Percentiles rank a stretch among this genome's conserved stretches.
These are phyloP conservation scores for Phasianus colchicus DNA, from an alignment of 2,113 vertebrate species.

Conservation along the genomic window DNA sequence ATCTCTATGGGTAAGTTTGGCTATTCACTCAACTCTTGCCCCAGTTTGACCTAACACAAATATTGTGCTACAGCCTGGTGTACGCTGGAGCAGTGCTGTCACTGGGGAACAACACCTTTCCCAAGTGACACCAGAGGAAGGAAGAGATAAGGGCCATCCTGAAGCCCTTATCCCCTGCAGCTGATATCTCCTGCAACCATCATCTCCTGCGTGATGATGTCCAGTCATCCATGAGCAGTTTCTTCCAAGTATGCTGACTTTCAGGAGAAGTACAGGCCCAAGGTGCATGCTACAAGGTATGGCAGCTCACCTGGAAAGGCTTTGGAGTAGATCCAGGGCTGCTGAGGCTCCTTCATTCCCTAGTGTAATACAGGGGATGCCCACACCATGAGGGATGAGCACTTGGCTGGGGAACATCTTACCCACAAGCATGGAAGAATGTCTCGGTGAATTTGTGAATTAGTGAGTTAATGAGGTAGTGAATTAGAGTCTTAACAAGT, in stretches of 20 bases:
- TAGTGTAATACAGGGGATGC: not conserved
- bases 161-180: not conserved
- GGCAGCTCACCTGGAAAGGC: not conserved
- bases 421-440: not conserved
- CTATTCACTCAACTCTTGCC: not conserved
- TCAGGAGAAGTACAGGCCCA: not conserved
- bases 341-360: not conserved
- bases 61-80: not conserved
- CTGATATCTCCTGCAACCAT: not conserved
- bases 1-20: not conserved
- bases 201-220: not conserved
- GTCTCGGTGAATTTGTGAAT: not conserved
- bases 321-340: not conserved
- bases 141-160: not conserved
- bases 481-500: not conserved
- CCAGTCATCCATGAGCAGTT: no score
- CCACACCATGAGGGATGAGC: accelerated
- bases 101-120: not conserved
- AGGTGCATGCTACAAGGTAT: not conserved
- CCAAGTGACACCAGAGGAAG: not conserved
- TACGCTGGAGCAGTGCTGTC: not conserved
- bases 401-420: not conserved
- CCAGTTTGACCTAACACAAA: not conserved
- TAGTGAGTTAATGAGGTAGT: not conserved
- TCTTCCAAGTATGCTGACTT: not conserved